Conservation (phyloP, 2,888 invertebrate species). For the Patella ulyssiponensis region DNA sequence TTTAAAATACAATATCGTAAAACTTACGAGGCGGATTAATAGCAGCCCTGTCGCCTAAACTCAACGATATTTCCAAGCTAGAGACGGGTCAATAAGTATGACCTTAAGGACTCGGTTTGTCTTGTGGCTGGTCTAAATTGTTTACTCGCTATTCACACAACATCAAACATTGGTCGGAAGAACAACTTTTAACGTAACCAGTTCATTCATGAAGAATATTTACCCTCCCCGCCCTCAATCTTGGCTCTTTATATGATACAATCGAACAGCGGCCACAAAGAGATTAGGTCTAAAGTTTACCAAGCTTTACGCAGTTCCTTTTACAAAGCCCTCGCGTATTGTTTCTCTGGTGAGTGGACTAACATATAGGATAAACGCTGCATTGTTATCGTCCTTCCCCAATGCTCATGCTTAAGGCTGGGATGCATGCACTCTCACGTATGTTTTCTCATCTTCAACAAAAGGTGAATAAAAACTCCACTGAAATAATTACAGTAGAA, state of each 20-base stretch:
- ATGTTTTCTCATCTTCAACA: not conserved
- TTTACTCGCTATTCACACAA: slow-evolving; percentile 1
- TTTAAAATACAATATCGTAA: too few relatives aligned
- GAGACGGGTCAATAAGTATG: not conserved
- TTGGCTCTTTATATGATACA: not conserved
- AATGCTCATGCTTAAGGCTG: not conserved
- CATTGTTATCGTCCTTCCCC: slow-evolving; percentile 7
- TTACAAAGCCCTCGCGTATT: not conserved
- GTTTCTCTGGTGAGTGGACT: not conserved
- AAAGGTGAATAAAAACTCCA: too few relatives aligned
- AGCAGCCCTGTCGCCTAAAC: not conserved
- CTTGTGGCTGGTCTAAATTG: slow-evolving; percentile 11
- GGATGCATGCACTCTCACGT: slow-evolving; percentile 8
- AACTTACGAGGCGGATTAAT: too few relatives aligned
- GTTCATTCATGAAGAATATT: slow-evolving; percentile 2
- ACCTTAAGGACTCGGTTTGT: not conserved
- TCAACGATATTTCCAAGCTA: not conserved
- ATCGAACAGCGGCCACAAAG: slow-evolving; percentile 4
- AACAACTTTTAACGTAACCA: slow-evolving; percentile 11
- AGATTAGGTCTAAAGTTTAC: slow-evolving; percentile 7
- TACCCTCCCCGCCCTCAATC: not conserved
- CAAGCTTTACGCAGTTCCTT: slow-evolving; percentile 4
- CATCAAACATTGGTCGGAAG: not conserved
- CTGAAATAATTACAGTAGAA: too few relatives aligned
- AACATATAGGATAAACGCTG: not conserved